Conservation (phyloP, 2,888 invertebrate species). For the Acrocyrtus sp. region DNA sequence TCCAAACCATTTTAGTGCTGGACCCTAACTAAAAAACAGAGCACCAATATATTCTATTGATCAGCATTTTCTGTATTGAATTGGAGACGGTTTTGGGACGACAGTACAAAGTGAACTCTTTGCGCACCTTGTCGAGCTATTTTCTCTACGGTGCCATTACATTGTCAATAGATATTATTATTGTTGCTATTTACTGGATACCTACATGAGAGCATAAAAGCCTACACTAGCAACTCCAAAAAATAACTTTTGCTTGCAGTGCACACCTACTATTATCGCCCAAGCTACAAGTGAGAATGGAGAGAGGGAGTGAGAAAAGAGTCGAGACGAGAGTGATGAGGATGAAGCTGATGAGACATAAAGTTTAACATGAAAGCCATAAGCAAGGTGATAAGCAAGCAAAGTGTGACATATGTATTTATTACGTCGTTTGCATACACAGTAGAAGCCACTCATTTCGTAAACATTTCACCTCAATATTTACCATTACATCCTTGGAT, state of each 20-base stretch:
- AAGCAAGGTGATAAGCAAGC: constrained; percentile 46
- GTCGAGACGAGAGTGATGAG: not conserved
- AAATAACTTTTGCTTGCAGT: not conserved
- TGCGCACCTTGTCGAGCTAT: too few relatives aligned
- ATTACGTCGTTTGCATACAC: constrained; percentile 43
- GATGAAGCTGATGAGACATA: constrained; percentile 1
- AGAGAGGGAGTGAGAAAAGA: constrained; percentile 5
- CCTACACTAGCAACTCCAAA: constrained; percentile 4
- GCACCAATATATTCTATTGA: too few relatives aligned
- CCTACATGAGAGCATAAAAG: not conserved
- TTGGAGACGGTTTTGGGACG: too few relatives aligned
- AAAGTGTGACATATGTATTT: constrained; percentile 50
- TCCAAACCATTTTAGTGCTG: too few relatives aligned
- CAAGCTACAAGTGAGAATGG: not conserved
- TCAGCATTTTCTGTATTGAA: too few relatives aligned
- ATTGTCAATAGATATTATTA: not conserved
- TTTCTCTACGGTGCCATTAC: not conserved
- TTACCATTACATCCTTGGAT: constrained; percentile 44
- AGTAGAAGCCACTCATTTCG: constrained; percentile 35
- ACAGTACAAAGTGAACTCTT: too few relatives aligned
- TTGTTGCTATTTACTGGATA: not conserved
- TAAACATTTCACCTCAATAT: constrained; percentile 45
- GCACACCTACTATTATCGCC: constrained; percentile 18
- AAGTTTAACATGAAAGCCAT: constrained; percentile 4
- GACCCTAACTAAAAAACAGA: too few relatives aligned